Base-by-base conservation (phyloP, 2,113 vertebrate genomes). In the Proteles cristata region DNA sequence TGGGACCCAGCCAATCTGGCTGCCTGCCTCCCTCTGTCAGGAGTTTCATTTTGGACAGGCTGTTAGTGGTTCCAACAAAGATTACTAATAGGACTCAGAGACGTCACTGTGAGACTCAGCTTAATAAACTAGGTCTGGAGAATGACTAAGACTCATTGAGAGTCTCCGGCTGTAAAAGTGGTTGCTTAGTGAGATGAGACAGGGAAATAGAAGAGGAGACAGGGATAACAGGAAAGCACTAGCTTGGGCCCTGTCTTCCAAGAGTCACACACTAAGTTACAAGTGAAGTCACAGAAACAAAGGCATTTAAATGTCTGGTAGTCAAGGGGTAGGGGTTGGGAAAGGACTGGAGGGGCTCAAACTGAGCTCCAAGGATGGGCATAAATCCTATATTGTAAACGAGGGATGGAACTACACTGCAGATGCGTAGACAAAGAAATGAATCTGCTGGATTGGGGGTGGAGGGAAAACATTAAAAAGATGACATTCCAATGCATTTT, bases 61-160 rank as follows among this genome's bases (percentile, higher is more conserved):
- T 79, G 82, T 89, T 58, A 90, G n/a, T 80, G 65, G 69, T 35
- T 96, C 85, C 55, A 55, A 74, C 61, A 73, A 33, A 89, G 76
- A 88, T 25, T 55, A 89, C 19, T 77, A 35, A 55, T 35, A 45
- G 61, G 7, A 79, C 53, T 63, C 45, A 25, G 31, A 76, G 91
- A 69, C 76, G 65, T 83, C 71, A 91, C 83, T 89, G 65, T 81
- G 61, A 82, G 63, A 79, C 23, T 73, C 66, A 85, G 31, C 82
- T 50, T 50, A 43, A n/a, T 39, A 76, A 95, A 43, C 43, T 21
- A 65, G 35, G 26, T 28, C 53, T 69, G 15, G 61, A 86, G 45
- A 65, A 80, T 25, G 61, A 43, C 45, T 82, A 55, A 58, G 11
- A 63, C 28, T 90, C 43, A 76, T 4, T 25, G 4, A 33, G 33